Percentiles rank a stretch among this genome's conserved stretches.
Conservation (phyloP, 2,888 invertebrate genomes). For the Thera britannica region DNA sequence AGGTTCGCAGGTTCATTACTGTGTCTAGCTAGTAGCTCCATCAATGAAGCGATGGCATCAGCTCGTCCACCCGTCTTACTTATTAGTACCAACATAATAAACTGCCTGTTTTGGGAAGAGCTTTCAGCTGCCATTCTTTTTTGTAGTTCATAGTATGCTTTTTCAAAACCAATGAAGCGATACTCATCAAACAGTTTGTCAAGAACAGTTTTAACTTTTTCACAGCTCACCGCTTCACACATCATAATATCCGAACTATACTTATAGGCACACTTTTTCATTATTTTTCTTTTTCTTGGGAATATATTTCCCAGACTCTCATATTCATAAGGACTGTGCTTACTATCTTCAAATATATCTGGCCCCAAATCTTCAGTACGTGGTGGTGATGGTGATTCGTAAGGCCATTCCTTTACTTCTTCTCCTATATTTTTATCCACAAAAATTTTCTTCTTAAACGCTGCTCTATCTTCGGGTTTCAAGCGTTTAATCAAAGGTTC, state of each 20-base stretch:
- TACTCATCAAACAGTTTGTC: slow-evolving; percentile 64
- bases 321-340: slow-evolving; percentile 28
- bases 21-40: slow-evolving; percentile 55
- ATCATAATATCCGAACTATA: not conserved
- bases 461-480: slow-evolving; percentile 39
- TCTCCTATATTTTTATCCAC: slow-evolving; percentile 45
- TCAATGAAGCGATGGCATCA: slow-evolving; percentile 53
- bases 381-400: slow-evolving; percentile 43
- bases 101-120: slow-evolving; percentile 58
- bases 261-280: not conserved
- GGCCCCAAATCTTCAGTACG: slow-evolving; percentile 6
- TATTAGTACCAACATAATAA: slow-evolving; percentile 67
- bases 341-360: slow-evolving; percentile 41
- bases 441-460: slow-evolving; percentile 51
- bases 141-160: slow-evolving; percentile 57
- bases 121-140: slow-evolving; percentile 55
- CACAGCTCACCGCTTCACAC: slow-evolving; percentile 3
- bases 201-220: slow-evolving; percentile 38
- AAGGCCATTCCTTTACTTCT: slow-evolving; percentile 47
- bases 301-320: not conserved
- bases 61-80: slow-evolving; percentile 66
- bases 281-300: slow-evolving; percentile 16
- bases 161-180: slow-evolving; percentile 59
- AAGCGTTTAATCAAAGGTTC: slow-evolving; percentile 48
- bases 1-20: slow-evolving; percentile 62